Percentiles rank a stretch among this genome's conserved stretches.
These are phyloP conservation scores for Eulemur albifrons DNA, from an alignment of 2,797 vertebrate genomes.

Conservation along the genomic window DNA sequence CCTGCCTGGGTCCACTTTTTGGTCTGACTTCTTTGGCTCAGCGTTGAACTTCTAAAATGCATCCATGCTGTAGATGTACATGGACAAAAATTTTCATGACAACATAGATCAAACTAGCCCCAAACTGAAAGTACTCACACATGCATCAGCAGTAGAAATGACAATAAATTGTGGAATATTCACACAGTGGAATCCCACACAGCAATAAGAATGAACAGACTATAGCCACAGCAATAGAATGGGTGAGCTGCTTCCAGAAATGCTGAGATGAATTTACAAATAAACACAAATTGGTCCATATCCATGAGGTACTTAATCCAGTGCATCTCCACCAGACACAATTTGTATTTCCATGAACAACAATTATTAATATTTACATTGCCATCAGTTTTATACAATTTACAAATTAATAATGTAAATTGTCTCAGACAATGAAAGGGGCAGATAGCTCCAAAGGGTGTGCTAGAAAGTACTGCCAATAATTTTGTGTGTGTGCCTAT, in stretches of 20 bases:
- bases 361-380: background rate
- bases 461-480: background rate
- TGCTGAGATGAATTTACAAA: background rate
- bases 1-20: background rate
- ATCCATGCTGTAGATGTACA: background rate
- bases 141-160: background rate
- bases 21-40: background rate
- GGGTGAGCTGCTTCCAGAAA: background rate
- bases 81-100: background rate
- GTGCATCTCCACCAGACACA: background rate
- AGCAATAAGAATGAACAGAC: background rate
- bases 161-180: fast-evolving
- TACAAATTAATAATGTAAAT: background rate
- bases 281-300: background rate
- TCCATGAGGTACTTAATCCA: background rate
- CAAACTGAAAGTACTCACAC: fast-evolving
- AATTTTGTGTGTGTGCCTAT: background rate
- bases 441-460: background rate
- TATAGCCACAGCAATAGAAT: background rate
- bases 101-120: background rate
- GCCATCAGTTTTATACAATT: background rate
- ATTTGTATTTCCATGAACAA: background rate
- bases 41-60: background rate
- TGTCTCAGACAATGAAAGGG: background rate
- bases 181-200: too few species aligned